Percentiles rank a stretch among this genome's conserved stretches.
Conservation (phyloP, 1,140 invertebrate species). For the Telenomus remus region DNA sequence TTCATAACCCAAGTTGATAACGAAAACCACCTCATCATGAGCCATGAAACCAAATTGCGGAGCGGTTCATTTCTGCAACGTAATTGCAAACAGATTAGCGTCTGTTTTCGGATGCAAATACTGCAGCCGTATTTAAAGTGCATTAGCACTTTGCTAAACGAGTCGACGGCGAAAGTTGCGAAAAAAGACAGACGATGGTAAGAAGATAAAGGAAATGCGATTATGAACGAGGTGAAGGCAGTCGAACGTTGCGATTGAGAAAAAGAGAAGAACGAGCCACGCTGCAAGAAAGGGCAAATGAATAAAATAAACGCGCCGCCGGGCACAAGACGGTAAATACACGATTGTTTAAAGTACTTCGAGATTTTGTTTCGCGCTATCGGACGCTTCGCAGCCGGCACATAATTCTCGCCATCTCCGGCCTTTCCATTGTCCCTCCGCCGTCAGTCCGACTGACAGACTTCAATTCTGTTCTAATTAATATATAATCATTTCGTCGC, state of each 20-base stretch:
- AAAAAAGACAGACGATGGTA: constrained; percentile 34
- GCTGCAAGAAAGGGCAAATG: constrained; percentile 17
- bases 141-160: constrained; percentile 58
- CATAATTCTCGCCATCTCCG: constrained; percentile 21
- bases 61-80: constrained; percentile 57
- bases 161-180: constrained; percentile 20
- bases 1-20: constrained; percentile 30
- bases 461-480: constrained; percentile 56
- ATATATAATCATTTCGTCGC: constrained; percentile 48
- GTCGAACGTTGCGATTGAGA: constrained; percentile 13
- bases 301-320: constrained; percentile 37
- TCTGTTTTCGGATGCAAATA: constrained; percentile 52
- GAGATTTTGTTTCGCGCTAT: constrained; percentile 21
- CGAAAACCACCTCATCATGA: constrained; percentile 38
- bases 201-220: constrained; percentile 41
- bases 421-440: background rate
- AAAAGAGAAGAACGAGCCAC: constrained; percentile 8
- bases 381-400: background rate
- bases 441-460: constrained; percentile 18
- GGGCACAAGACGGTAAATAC: constrained; percentile 17
- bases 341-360: constrained; percentile 30
- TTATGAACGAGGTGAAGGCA: constrained; percentile 26
- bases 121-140: constrained; percentile 57
- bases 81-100: constrained; percentile 64
- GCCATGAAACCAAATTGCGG: constrained; percentile 43